These are phyloP conservation scores for Campaea margaritaria DNA, from an alignment of 2,888 invertebrate genomes.

Conservation along the genomic window DNA sequence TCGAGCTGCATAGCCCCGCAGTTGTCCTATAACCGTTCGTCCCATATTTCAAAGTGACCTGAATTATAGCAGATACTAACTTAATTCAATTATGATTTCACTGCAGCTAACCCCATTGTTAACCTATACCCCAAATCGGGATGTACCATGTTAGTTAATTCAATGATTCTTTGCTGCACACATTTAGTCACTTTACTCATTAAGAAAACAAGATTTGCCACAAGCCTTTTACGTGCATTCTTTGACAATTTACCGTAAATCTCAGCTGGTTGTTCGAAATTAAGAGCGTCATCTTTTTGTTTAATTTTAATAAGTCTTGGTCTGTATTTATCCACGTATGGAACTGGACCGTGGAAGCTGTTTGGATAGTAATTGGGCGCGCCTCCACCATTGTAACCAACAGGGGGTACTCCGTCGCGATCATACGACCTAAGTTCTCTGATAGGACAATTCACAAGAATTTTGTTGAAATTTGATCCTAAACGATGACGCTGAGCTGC, in stretches of 20 bases:
- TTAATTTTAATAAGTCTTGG: slow-evolving; percentile 80
- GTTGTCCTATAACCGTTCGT: no score
- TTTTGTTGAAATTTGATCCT: slow-evolving; percentile 93
- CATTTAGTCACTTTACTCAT: slow-evolving; percentile 88
- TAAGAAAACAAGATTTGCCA: slow-evolving; percentile 90
- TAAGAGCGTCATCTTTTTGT: slow-evolving; percentile 90
- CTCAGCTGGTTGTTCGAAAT: slow-evolving; percentile 91
- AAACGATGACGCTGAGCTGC: slow-evolving; percentile 93
- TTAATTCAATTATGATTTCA: not conserved
- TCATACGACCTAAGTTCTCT: slow-evolving; percentile 88
- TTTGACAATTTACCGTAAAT: slow-evolving; percentile 87
- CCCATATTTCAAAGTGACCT: not conserved
- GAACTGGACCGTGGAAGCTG: slow-evolving; percentile 93
- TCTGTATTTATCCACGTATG: slow-evolving; percentile 83
- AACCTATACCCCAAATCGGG: slow-evolving; percentile 21
- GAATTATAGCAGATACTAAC: no score
- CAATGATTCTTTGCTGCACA: slow-evolving; percentile 23
- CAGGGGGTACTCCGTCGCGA: slow-evolving; percentile 91
- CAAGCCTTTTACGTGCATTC: slow-evolving; percentile 88
- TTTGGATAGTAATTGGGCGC: slow-evolving; percentile 97
- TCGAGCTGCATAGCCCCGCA: no score
- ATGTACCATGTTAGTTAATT: slow-evolving; percentile 18
- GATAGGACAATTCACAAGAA: slow-evolving; percentile 96
- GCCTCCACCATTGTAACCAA: slow-evolving; percentile 91
- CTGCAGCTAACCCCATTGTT: not conserved